Conservation (phyloP, 2,113 vertebrate genomes). For the Pithys albifrons region DNA sequence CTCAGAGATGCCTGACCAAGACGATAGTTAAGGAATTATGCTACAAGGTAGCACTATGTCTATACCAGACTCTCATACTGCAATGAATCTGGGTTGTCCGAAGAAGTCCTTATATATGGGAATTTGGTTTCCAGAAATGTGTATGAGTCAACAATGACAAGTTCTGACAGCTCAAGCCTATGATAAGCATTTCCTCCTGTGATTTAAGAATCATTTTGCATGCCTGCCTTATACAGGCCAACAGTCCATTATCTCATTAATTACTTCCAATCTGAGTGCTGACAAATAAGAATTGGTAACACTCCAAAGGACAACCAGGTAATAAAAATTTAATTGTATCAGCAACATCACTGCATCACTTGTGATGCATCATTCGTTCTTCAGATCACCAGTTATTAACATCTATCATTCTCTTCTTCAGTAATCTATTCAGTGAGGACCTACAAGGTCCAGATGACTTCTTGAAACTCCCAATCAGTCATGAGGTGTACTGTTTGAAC, state of each 20-base stretch:
- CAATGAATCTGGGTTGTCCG: not conserved
- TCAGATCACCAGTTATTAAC: not conserved
- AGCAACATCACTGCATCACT: not conserved
- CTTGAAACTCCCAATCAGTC: accelerated
- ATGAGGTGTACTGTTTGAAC: not conserved
- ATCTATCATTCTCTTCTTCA: not conserved
- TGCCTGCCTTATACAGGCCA: not conserved
- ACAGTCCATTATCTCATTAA: not conserved
- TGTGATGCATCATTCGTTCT: not conserved
- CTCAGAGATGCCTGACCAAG: not conserved
- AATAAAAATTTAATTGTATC: constrained; percentile 5
- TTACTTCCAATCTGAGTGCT: not conserved
- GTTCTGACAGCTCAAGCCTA: not conserved
- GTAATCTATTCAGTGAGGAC: not conserved
- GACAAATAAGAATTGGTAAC: not conserved
- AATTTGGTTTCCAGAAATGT: not conserved
- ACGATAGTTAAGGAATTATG: not conserved
- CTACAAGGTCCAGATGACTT: not conserved
- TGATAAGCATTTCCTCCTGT: not conserved
- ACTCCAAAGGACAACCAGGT: not conserved
- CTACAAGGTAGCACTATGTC: not conserved
- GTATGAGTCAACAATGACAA: not conserved
- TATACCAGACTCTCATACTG: not conserved
- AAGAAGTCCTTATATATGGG: not conserved
- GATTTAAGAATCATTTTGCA: not conserved